Percentiles rank a stretch among this genome's conserved stretches.
Conservation (phyloP, 2,888 invertebrate species). For the Eucera pruinosa region DNA sequence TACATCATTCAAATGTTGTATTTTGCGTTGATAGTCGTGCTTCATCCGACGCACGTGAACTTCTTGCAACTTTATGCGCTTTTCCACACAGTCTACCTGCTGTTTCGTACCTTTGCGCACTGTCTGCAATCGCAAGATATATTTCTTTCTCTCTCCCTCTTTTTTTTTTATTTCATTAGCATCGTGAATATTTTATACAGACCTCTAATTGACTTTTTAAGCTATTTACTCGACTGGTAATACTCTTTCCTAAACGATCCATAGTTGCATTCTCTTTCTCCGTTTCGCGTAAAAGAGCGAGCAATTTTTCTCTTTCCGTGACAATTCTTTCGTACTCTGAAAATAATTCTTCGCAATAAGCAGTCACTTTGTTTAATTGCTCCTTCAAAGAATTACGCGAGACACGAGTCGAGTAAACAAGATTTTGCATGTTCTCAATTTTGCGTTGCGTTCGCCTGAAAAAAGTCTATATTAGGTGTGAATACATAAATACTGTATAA, state of each 20-base stretch:
- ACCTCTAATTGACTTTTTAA: slow-evolving; percentile 85
- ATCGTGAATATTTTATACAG: slow-evolving; percentile 40
- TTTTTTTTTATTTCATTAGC: neutral
- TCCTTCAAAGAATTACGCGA: slow-evolving; percentile 85
- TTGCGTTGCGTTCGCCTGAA: slow-evolving; percentile 84
- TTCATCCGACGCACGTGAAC: slow-evolving; percentile 84
- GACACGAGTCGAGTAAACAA: slow-evolving; percentile 84
- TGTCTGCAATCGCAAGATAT: slow-evolving; percentile 78
- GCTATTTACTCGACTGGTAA: slow-evolving; percentile 85
- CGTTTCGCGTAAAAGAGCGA: slow-evolving; percentile 71
- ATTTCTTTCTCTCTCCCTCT: neutral
- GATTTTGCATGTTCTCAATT: slow-evolving; percentile 84
- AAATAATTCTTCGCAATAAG: slow-evolving; percentile 86
- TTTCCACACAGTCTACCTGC: slow-evolving; percentile 85
- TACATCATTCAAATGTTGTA: slow-evolving; percentile 84
- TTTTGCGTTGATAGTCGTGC: slow-evolving; percentile 84
- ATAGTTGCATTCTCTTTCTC: slow-evolving; percentile 80
- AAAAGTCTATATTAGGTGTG: slow-evolving; percentile 21
- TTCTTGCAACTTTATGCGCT: slow-evolving; percentile 85
- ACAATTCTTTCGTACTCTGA: slow-evolving; percentile 85
- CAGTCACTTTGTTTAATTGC: slow-evolving; percentile 85
- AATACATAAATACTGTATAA: neutral
- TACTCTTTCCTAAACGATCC: slow-evolving; percentile 84
- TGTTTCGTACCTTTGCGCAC: slow-evolving; percentile 86
- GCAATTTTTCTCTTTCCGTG: slow-evolving; percentile 78